Conservation (phyloP, 2,797 vertebrate genomes). For the Anguilla pacifica region DNA sequence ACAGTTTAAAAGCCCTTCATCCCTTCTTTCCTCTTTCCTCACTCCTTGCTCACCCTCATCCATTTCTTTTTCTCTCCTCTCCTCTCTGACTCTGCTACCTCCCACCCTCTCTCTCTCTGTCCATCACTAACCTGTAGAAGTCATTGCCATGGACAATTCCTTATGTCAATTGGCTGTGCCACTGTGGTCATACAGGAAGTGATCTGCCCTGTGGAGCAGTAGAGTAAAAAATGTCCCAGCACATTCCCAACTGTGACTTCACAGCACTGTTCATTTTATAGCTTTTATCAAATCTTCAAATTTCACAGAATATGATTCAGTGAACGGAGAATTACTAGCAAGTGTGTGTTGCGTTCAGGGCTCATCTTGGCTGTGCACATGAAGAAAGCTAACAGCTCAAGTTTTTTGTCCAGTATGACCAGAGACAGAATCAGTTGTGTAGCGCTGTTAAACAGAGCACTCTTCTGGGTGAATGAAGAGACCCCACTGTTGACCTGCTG, state of each 20-base stretch:
- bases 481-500: background rate
- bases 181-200: background rate
- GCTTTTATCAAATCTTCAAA: background rate
- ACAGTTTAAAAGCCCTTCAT: background rate
- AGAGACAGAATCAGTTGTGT: background rate
- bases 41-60: background rate
- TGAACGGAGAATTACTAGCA: background rate
- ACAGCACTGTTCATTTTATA: background rate
- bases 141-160: background rate
- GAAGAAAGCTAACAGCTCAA: background rate
- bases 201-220: background rate
- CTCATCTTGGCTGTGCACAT: background rate
- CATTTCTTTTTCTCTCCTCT: background rate
- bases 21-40: background rate
- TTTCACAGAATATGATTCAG: background rate
- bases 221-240: background rate
- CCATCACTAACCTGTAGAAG: background rate
- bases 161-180: background rate
- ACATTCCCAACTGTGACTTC: background rate
- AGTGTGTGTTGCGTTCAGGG: background rate
- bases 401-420: background rate
- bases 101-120: background rate
- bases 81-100: no score
- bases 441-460: background rate
- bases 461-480: background rate